These are phyloP conservation scores for Theodoxus fluviatilis DNA, from an alignment of 2,888 invertebrate species.

Conservation along the genomic window DNA sequence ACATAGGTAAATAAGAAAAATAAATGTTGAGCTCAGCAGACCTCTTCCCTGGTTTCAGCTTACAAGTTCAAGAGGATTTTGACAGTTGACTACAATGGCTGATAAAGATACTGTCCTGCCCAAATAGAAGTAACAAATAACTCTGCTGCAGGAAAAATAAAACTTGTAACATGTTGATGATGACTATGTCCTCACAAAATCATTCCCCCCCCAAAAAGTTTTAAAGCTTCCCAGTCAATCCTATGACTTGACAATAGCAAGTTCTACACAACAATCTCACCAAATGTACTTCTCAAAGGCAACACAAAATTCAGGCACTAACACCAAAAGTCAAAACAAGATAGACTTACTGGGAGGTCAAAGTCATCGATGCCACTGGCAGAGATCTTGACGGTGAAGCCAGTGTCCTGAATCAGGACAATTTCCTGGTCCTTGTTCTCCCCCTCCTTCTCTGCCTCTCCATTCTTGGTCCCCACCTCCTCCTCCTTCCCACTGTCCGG, in stretches of 20 bases:
- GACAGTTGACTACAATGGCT: too few species aligned
- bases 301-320: background rate
- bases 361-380: conserved; percentile 90
- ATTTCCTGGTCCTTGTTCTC: conserved; percentile 53
- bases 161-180: too few species aligned
- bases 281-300: background rate
- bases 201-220: too few species aligned
- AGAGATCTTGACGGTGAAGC: conserved; percentile 84
- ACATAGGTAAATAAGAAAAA: too few species aligned
- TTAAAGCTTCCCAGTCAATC: too few species aligned
- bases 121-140: too few species aligned
- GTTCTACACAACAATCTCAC: background rate
- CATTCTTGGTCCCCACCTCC: conserved; percentile 25
- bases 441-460: conserved; percentile 33
- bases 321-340: background rate
- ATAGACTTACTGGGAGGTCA: conserved; percentile 81
- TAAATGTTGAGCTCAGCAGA: too few species aligned
- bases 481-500: conserved; percentile 7
- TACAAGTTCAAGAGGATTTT: too few species aligned
- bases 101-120: too few species aligned
- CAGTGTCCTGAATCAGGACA: conserved; percentile 62
- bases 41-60: too few species aligned
- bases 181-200: too few species aligned
- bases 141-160: too few species aligned
- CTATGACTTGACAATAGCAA: background rate